A percentile compares a stretch with the other conserved stretches of the same genome.
Evolutionary conservation across 2,113 vertebrate genomes (phyloP).

Genomic region (Lophotis ruficrista): DNA sequence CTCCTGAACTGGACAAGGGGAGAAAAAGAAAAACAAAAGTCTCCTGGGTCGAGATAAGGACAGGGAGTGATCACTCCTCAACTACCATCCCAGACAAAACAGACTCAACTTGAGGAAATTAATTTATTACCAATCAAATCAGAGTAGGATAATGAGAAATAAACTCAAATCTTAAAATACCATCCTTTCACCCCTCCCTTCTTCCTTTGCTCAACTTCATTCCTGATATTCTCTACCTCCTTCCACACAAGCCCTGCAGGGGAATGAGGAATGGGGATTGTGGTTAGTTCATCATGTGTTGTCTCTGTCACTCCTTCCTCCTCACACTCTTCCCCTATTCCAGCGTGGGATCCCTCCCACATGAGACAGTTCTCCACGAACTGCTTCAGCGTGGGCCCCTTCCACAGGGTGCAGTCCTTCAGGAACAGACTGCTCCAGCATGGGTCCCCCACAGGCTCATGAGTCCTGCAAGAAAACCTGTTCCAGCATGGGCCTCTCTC

Average conservation of each 20-base stretch:
- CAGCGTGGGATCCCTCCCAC: background rate
- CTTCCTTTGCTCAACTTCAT: accelerated
- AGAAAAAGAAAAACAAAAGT: background rate
- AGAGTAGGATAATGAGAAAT: background rate
- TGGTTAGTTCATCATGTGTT: accelerated
- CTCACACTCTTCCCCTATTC: background rate
- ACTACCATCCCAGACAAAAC: accelerated
- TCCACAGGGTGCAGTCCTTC: background rate
- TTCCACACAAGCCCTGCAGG: accelerated
- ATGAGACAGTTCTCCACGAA: accelerated
- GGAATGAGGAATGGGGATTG: accelerated
- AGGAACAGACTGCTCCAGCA: background rate
- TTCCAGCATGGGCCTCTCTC: too few relatives aligned
- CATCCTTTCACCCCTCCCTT: background rate
- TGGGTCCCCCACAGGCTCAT: accelerated
- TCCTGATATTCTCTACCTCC: background rate
- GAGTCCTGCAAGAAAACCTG: background rate
- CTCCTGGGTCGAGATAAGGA: accelerated
- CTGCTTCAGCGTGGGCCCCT: background rate
- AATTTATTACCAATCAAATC: background rate
- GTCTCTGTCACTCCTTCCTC: background rate
- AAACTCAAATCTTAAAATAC: background rate
- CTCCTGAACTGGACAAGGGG: background rate
- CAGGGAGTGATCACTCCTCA: background rate
- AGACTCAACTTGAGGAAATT: background rate